Conservation (phyloP, 2,113 vertebrate genomes). For the Heterotis niloticus region DNA sequence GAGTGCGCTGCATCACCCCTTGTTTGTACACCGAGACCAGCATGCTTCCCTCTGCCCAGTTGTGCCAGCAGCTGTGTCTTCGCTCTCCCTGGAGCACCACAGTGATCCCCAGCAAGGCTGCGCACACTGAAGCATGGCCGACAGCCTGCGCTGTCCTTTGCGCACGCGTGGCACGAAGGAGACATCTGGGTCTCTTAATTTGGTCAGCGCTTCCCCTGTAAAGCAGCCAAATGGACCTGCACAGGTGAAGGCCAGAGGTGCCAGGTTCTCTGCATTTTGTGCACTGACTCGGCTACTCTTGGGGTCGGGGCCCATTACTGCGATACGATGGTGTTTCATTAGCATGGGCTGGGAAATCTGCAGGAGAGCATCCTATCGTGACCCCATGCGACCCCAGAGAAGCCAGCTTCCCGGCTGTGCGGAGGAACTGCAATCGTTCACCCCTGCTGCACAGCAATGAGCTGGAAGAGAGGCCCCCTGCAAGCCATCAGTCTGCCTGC, state of each 20-base stretch:
- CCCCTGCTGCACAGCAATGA: neutral
- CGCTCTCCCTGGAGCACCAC: neutral
- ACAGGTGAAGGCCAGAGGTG: slow-evolving; percentile 9
- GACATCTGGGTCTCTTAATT: slow-evolving; percentile 27
- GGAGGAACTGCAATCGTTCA: neutral
- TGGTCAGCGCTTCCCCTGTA: slow-evolving; percentile 23
- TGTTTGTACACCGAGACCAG: neutral
- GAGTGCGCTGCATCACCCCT: neutral
- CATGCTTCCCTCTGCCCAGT: neutral
- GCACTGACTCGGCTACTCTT: slow-evolving; percentile 38
- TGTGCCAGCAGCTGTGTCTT: neutral
- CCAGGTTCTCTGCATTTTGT: slow-evolving; percentile 20
- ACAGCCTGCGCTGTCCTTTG: too few relatives aligned
- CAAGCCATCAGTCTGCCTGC: neutral
- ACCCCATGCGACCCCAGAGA: slow-evolving; percentile 23
- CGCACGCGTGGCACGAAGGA: slow-evolving; percentile 1
- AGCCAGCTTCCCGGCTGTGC: neutral
- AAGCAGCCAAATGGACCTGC: slow-evolving; percentile 18
- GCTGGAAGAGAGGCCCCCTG: neutral
- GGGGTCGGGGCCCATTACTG: slow-evolving; percentile 30
- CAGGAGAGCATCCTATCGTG: slow-evolving; percentile 30
- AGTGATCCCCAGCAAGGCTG: too few relatives aligned
- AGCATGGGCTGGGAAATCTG: slow-evolving; percentile 25
- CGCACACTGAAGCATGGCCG: too few relatives aligned
- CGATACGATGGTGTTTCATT: slow-evolving; percentile 45